Base-by-base conservation (phyloP, 2,888 invertebrate genomes). In the Ophion ventricosus region DNA sequence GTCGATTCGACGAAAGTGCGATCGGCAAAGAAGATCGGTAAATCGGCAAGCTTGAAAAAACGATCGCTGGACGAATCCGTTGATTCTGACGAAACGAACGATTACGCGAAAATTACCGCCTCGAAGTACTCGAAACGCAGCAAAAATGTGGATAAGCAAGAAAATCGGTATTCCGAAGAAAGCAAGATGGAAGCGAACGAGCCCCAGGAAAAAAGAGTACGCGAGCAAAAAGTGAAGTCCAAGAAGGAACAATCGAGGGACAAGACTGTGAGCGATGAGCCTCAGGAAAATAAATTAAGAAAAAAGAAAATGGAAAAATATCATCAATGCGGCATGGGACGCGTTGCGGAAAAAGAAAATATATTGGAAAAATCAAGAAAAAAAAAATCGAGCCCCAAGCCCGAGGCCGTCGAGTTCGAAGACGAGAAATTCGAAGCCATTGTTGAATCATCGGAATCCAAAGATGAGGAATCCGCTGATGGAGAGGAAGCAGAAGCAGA, bases 241-340 rank as follows among this genome's bases (percentile, higher is more conserved):
- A 85, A 85, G 40, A 86, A 84, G 85, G 86, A 54, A 54, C 26
- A 20, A 11, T 26, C 49, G 77, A 70, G 26, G 72, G 85, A 11
- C 35, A 66, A 67, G 23, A 80, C 84, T 8, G 49, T 1, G 72
- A 82, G 20, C 11, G 40, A 54, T 20, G 63, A 80, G 35, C 11
- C 72, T 17, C 56, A 17, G 2, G 54, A 66, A 25, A 56, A 67
- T 10, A 49, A 70, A 64, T 86, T 76, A 59, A 17, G 10, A 0
- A 77, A 86, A 23, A 72, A 76, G 0, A 78, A 85, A 66, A 66
- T 66, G 56, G 54, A 59, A 76, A 85, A 77, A 10, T 40, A 5
- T 43, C 11, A 72, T 25, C 14, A 49, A 29, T 70, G 67, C 26
- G 25, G 70, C 10, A 61, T 64, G 23, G 57, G 72, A 67, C 20